These are phyloP conservation scores for Harpegnathos saltator DNA, from an alignment of 1,140 invertebrate genomes.

Conservation along the genomic window DNA sequence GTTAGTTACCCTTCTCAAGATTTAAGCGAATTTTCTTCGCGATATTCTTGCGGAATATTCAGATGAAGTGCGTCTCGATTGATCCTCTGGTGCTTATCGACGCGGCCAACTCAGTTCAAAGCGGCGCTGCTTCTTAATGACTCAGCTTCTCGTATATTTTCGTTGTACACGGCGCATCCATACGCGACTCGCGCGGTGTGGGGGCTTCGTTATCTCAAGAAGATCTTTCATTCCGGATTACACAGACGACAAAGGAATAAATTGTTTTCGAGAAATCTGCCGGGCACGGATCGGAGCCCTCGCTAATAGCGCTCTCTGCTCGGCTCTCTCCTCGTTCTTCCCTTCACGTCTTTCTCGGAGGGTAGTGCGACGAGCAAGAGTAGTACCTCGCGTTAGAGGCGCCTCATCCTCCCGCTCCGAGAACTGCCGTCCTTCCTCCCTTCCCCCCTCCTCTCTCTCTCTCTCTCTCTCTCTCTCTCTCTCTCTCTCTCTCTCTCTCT, in stretches of 20 bases:
- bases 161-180: slow-evolving; percentile 30
- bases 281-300: slow-evolving; percentile 63
- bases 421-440: slow-evolving; percentile 3
- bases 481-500: slow-evolving; percentile 15
- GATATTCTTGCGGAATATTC: slow-evolving; percentile 59
- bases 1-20: slow-evolving; percentile 19
- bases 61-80: slow-evolving; percentile 55
- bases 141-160: slow-evolving; percentile 62
- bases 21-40: slow-evolving; percentile 43
- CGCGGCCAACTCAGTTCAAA: slow-evolving; percentile 35
- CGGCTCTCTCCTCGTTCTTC: slow-evolving; percentile 31
- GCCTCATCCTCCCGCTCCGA: slow-evolving; percentile 36
- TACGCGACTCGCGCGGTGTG: slow-evolving; percentile 37
- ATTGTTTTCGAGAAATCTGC: slow-evolving; percentile 66
- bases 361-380: slow-evolving; percentile 26
- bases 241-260: slow-evolving; percentile 73
- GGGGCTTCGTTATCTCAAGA: slow-evolving; percentile 68
- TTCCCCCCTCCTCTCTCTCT: slow-evolving; percentile 11
- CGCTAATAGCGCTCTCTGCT: slow-evolving; percentile 69
- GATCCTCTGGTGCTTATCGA: slow-evolving; percentile 33
- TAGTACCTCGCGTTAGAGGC: slow-evolving; percentile 26
- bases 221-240: slow-evolving; percentile 65
- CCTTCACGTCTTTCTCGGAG: slow-evolving; percentile 42
- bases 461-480: slow-evolving; percentile 45
- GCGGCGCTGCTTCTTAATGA: slow-evolving; percentile 35